These are phyloP conservation scores for Willisornis vidua DNA, from an alignment of 2,113 vertebrate species.

Conservation along the genomic window DNA sequence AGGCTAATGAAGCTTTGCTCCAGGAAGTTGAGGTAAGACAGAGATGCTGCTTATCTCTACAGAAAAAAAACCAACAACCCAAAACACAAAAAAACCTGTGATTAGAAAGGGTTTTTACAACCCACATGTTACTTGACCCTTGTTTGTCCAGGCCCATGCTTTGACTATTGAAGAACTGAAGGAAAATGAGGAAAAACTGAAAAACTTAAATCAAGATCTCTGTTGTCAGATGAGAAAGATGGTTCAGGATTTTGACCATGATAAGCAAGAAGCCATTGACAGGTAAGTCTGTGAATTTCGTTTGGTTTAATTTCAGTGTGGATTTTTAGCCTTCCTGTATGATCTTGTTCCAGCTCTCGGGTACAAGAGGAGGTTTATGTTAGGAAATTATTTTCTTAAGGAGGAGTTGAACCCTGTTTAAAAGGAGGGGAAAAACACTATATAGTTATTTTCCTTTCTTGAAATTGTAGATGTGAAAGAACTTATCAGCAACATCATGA, in stretches of 20 bases:
- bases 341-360: background rate
- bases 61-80: background rate
- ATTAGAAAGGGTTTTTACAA: background rate
- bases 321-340: background rate
- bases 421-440: accelerated
- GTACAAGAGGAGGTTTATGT: too few relatives aligned
- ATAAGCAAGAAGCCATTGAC: constrained; percentile 89
- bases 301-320: background rate
- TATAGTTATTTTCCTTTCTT: background rate
- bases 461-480: constrained; percentile 81
- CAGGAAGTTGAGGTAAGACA: constrained; percentile 82
- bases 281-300: constrained; percentile 68
- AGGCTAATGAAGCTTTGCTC: constrained; percentile 78
- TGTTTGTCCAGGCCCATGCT: constrained; percentile 70
- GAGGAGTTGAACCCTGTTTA: background rate
- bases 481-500: constrained; percentile 90
- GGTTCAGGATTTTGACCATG: constrained; percentile 92
- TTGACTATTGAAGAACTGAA: constrained; percentile 80
- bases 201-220: constrained; percentile 85
- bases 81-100: accelerated
- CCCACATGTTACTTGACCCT: background rate
- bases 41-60: background rate
- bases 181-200: constrained; percentile 86
- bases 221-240: constrained; percentile 95
- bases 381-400: background rate